Evolutionary conservation across 2,113 vertebrate genomes (phyloP).

Genomic region (Coptodon rendalli): DNA sequence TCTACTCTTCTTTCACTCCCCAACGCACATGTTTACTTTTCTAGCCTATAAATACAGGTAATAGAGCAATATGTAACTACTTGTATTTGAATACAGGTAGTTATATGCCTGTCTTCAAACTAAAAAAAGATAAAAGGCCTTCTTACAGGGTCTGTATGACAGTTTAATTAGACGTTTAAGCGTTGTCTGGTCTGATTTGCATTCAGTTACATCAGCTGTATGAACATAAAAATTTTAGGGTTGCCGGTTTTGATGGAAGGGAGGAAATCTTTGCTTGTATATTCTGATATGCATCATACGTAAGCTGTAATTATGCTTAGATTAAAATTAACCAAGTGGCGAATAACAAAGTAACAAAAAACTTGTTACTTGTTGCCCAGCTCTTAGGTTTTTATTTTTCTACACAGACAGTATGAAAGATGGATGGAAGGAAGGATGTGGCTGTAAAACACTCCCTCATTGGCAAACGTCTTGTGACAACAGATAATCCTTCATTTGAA

Average conservation of each 20-base stretch:
- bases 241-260: neutral
- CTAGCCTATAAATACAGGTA: neutral
- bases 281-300: neutral
- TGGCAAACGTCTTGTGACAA: neutral
- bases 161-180: neutral
- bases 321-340: neutral
- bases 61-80: neutral
- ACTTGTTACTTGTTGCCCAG: neutral
- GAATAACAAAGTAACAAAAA: neutral
- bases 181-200: neutral
- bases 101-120: neutral
- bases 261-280: neutral
- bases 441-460: neutral
- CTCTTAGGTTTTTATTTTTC: neutral
- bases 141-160: neutral
- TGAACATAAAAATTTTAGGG: neutral
- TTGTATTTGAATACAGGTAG: neutral
- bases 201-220: neutral
- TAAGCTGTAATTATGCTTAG: neutral
- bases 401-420: neutral
- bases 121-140: neutral
- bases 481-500: neutral
- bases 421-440: accelerated
- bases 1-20: neutral
- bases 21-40: neutral